Percentiles rank a stretch among this genome's conserved stretches.
Conservation (phyloP, 2,888 invertebrate species). For the Chymomyza amoena region DNA sequence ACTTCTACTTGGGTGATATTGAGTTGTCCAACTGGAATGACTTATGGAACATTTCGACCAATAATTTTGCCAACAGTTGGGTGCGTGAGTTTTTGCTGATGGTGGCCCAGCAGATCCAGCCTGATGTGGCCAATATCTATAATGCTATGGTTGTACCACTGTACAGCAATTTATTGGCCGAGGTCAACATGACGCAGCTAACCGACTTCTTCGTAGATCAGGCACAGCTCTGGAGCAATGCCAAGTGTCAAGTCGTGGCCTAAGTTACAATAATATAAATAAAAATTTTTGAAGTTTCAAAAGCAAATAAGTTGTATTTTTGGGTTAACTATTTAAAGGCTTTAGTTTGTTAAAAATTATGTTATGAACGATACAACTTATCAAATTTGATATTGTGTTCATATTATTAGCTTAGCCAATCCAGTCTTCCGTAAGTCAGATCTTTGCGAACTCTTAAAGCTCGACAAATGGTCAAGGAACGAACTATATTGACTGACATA, state of each 20-base stretch:
- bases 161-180: conserved; percentile 37
- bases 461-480: too few species aligned
- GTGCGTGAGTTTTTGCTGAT: conserved; percentile 34
- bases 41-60: conserved; percentile 54
- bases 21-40: conserved; percentile 52
- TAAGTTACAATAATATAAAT: background rate
- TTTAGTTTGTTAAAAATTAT: too few species aligned
- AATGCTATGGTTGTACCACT: conserved; percentile 26
- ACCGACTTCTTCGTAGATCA: conserved; percentile 17
- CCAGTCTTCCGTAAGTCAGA: too few species aligned
- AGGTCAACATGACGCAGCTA: background rate
- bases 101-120: conserved; percentile 48
- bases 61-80: conserved; percentile 53
- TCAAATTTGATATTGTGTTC: too few species aligned
- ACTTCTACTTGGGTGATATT: conserved; percentile 53
- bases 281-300: too few species aligned
- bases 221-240: conserved; percentile 35
- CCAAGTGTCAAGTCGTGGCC: conserved; percentile 34
- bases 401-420: too few species aligned
- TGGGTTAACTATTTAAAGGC: too few species aligned
- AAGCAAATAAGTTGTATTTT: too few species aligned
- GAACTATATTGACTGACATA: too few species aligned
- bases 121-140: conserved; percentile 25
- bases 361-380: background rate
- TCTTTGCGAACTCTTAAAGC: too few species aligned